Conservation (phyloP, 2,888 invertebrate genomes). For the Tenthredo amoena region DNA sequence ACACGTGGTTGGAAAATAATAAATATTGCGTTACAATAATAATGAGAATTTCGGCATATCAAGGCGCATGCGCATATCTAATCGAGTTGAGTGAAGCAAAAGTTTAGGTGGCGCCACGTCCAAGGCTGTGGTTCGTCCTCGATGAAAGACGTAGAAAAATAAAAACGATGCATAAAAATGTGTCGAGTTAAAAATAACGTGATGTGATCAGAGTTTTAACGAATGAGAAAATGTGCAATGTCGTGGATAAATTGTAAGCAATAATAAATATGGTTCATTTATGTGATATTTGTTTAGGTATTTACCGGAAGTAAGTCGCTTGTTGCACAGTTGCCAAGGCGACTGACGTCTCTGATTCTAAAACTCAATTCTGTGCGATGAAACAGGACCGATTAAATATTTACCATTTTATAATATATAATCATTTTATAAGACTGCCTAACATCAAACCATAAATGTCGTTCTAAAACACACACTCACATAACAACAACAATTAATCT, state of each 20-base stretch:
- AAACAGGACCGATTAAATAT: constrained; percentile 8
- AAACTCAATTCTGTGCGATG: constrained; percentile 1
- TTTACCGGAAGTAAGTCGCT: constrained; percentile 63
- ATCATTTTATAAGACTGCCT: constrained; percentile 1
- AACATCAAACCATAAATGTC: not conserved
- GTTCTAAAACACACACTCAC: not conserved
- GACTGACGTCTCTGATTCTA: constrained; percentile 61
- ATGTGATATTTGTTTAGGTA: constrained; percentile 39
- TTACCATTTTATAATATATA: not conserved
- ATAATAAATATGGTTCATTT: not conserved
- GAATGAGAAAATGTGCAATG: constrained; percentile 54
- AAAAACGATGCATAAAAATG: not conserved
- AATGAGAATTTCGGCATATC: not conserved
- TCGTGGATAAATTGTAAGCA: constrained; percentile 47
- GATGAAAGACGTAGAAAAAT: constrained; percentile 64
- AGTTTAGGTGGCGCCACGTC: constrained; percentile 60
- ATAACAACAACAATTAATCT: not conserved
- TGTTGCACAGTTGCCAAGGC: constrained; percentile 74
- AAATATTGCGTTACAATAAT: not conserved
- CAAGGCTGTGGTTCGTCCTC: constrained; percentile 62
- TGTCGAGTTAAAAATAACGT: not conserved
- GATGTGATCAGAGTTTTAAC: constrained; percentile 45
- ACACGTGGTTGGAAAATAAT: not conserved
- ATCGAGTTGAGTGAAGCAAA: not conserved
- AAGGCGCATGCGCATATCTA: not conserved